Evolutionary conservation across 2,797 vertebrate genomes (phyloP), one percentile per base, ranked within the genome.

Genomic region (Acipenser oxyrinchus): DNA sequence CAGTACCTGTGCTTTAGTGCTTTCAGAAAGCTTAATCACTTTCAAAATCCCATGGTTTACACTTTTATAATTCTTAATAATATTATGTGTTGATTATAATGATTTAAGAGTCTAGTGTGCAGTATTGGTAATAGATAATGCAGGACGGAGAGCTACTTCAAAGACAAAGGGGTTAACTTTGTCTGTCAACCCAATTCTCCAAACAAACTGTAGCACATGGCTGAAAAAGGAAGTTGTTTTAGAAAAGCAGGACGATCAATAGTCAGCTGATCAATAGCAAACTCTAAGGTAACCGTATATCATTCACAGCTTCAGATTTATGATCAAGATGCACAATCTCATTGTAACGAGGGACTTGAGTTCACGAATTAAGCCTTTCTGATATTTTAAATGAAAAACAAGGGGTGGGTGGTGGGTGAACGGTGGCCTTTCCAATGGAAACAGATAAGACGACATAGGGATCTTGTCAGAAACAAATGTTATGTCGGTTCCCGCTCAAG

Each of bases 401-500:
- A 64, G 70, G 50, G 9, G 13, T 12, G 59, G 59, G 59, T 9
- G 18, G 59, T n/a, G 8, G 13, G 12, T 48, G 6, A 55, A 49
- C 50, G 69, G 66, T 49, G 78, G 76, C 83, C 84, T 83, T 76
- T 82, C 87, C 81, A 88, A 88, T 83, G 59, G 85, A 88, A 88
- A 87, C 77, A 83, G 87, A 89, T 88, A 91, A 89, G 84, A 79
- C 81, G 75, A 87, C 87, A 88, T 74, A 82, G 81, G 83, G 81
- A 78, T 86, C 82, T 86, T 86, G 86, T 88, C 85, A 86, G 86
- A 89, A 88, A 82, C 76, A 84, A 89, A 90, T 89, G 79, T 85
- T 83, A 82, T 79, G 77, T 83, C 79, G 83, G 82, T 88, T 82
- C 81, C 81, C 87, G 82, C 83, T 86, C 83, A 88, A 87, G 86